phyloP scores from a whole-genome alignment of 2,113 vertebrate genomes.

The Leucopternis melanops region DNA sequence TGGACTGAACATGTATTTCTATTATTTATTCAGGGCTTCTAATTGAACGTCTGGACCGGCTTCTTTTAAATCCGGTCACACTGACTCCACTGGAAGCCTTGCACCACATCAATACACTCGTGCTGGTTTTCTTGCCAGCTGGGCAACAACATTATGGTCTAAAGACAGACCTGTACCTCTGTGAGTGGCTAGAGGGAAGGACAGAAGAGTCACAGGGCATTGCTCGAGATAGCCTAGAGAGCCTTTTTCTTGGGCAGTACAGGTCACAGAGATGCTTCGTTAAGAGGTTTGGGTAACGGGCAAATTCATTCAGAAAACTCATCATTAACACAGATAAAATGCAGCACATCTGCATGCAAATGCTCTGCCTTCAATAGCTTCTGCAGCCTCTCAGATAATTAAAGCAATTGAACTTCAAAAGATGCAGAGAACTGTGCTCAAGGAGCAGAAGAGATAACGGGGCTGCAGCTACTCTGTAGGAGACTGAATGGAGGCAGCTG shows the following conservation, averaged over 20 bases:
- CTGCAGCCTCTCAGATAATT: conserved; percentile 29
- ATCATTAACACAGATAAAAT: neutral
- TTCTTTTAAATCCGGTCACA: neutral
- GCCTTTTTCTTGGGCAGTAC: neutral
- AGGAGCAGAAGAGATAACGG: conserved; percentile 20
- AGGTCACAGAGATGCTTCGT: neutral
- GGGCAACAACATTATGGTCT: neutral
- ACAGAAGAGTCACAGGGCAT: neutral
- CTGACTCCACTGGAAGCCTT: neutral
- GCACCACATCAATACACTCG: neutral
- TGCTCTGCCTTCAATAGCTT: neutral
- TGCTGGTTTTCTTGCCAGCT: neutral
- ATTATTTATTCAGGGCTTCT: neutral
- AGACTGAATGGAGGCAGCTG: neutral
- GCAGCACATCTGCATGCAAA: neutral
- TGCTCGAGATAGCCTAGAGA: neutral
- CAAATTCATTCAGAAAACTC: conserved; percentile 9
- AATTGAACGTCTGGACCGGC: neutral
- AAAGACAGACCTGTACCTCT: neutral
- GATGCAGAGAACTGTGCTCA: fast-evolving
- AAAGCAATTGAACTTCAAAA: conserved; percentile 30
- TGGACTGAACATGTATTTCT: neutral
- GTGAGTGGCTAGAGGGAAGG: neutral
- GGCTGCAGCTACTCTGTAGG: neutral
- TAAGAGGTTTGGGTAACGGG: neutral